Evolutionary conservation across 2,113 vertebrate genomes (phyloP).

Genomic region (Scophthalmus maximus): DNA sequence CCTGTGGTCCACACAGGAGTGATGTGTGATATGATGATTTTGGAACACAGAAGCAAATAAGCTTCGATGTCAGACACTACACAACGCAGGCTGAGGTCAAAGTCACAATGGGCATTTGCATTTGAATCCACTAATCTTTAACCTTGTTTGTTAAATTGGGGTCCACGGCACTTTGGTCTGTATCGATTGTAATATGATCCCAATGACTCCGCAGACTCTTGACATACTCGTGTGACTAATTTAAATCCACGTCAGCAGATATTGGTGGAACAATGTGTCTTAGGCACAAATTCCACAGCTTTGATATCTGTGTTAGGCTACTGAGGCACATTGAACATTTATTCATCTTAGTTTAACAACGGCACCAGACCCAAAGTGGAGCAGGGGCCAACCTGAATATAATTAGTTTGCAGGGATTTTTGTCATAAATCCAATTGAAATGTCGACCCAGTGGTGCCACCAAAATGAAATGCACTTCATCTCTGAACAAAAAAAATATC

Average conservation of each 20-base stretch:
- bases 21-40: conserved; percentile 7
- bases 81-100: background rate
- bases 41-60: conserved; percentile 5
- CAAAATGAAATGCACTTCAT: background rate
- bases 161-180: background rate
- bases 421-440: background rate
- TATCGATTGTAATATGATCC: background rate
- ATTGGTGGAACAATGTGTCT: background rate
- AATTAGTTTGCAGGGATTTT: background rate
- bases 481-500: too few relatives aligned
- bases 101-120: background rate
- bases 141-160: background rate
- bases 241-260: background rate
- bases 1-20: conserved; percentile 5
- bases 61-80: background rate
- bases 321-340: too few relatives aligned
- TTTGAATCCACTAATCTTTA: background rate
- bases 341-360: too few relatives aligned
- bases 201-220: background rate
- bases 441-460: background rate
- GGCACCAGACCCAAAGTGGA: background rate
- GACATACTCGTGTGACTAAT: background rate
- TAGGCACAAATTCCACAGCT: too few relatives aligned
- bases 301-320: too few relatives aligned
- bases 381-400: background rate